These are phyloP conservation scores for Zalophus californianus DNA, from an alignment of 2,797 vertebrate genomes.

Conservation along the genomic window DNA sequence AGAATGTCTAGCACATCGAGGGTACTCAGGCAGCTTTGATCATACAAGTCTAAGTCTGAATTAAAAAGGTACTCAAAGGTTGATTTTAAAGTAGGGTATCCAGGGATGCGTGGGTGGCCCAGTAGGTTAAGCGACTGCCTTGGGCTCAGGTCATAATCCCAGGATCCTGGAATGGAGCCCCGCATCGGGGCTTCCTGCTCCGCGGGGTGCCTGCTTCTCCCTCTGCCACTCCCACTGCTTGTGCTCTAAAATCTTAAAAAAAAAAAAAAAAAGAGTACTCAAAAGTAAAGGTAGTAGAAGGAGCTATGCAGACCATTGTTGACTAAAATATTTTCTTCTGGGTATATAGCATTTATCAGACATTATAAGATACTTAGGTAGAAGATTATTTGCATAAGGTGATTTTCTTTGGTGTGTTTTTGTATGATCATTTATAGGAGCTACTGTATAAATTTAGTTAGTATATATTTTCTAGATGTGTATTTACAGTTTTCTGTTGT, in stretches of 20 bases:
- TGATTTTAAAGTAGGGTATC: no score
- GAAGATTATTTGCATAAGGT: neutral
- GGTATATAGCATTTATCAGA: neutral
- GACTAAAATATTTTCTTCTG: neutral
- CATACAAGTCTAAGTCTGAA: neutral
- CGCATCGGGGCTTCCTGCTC: no score
- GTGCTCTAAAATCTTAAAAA: no score
- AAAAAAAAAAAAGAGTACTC: neutral
- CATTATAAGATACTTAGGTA: neutral
- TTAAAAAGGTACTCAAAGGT: neutral
- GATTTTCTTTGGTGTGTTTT: conserved; percentile 14
- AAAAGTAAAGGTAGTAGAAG: neutral
- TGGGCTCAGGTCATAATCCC: no score
- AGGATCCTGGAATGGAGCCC: no score
- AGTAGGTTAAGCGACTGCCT: neutral
- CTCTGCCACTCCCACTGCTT: no score
- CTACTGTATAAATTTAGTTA: neutral
- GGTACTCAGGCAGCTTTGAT: neutral
- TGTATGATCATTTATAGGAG: neutral
- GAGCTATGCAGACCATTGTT: neutral
- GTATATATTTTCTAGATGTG: neutral
- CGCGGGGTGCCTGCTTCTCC: no score
- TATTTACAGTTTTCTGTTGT: conserved; percentile 22
- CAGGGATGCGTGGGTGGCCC: neutral
- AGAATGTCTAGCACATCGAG: neutral